Conservation (phyloP, 2,113 vertebrate genomes). For the Myotis brandtii region DNA sequence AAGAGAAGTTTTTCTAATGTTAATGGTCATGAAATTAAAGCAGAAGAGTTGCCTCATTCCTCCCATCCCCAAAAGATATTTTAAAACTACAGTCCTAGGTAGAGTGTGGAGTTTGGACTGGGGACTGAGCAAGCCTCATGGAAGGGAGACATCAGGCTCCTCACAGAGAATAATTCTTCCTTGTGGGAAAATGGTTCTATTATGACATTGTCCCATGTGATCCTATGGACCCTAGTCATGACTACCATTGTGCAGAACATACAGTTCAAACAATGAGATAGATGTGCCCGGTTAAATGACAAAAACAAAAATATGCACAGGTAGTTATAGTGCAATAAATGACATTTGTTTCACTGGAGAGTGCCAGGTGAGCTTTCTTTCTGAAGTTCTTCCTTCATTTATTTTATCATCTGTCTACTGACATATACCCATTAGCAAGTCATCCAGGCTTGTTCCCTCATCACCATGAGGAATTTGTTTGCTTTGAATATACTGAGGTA, state of each 20-base stretch:
- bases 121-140: background rate
- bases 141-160: background rate
- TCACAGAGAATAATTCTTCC: background rate
- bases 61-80: background rate
- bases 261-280: background rate
- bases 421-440: background rate
- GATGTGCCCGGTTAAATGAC: background rate
- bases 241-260: background rate
- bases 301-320: background rate
- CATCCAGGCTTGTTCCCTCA: background rate
- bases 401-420: background rate
- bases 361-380: background rate
- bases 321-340: background rate
- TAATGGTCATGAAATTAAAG: slow-evolving; percentile 37
- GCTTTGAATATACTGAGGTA: background rate
- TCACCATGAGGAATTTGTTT: background rate
- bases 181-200: background rate
- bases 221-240: background rate
- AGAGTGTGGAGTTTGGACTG: background rate
- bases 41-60: background rate
- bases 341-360: background rate
- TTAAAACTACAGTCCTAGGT: background rate
- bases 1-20: background rate
- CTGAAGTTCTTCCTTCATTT: background rate
- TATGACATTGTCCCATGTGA: background rate